These are phyloP conservation scores for Numenius arquata DNA, from an alignment of 2,113 vertebrate species.

Conservation along the genomic window DNA sequence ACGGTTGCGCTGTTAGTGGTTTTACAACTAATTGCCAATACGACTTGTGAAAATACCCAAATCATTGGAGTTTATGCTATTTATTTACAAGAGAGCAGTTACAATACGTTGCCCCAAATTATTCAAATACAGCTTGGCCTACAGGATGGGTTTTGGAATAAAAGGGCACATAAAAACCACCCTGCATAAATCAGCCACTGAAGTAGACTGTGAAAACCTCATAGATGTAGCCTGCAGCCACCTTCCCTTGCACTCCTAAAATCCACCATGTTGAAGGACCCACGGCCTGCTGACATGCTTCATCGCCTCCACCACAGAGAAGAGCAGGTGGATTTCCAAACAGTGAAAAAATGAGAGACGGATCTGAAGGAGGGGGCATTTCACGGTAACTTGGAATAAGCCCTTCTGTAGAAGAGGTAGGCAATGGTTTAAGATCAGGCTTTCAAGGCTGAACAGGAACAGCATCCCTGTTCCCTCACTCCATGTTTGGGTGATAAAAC, in stretches of 20 bases:
- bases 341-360: neutral
- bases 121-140: neutral
- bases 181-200: rapidly evolving
- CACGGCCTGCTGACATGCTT: neutral
- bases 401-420: neutral
- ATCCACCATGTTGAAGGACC: rapidly evolving
- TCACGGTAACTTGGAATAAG: neutral
- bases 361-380: neutral
- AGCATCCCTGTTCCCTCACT: neutral
- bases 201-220: neutral
- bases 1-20: rapidly evolving
- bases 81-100: neutral
- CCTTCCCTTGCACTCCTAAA: neutral
- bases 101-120: neutral
- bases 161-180: neutral
- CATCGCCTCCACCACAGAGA: neutral
- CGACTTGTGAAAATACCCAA: rapidly evolving
- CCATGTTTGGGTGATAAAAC: neutral
- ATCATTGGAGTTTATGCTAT: rapidly evolving
- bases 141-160: neutral
- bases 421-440: neutral
- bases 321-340: neutral
- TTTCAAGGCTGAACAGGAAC: neutral
- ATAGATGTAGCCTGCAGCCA: neutral
- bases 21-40: rapidly evolving